Percentiles rank a stretch among this genome's conserved stretches.
Evolutionary conservation across 2,113 vertebrate genomes (phyloP).

Genomic region (Myotis brandtii): DNA sequence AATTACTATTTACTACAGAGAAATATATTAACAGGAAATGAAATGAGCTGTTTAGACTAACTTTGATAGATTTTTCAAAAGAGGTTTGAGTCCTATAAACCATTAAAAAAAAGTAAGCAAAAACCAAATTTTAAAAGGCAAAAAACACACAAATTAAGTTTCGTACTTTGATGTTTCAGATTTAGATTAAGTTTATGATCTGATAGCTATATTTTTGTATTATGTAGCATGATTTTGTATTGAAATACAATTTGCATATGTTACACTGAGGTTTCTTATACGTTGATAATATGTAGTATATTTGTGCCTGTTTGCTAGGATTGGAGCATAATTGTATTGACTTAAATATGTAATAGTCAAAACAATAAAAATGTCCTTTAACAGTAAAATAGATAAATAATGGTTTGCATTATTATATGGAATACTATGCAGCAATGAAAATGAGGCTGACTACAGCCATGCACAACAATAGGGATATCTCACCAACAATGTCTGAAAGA

Average conservation of each 20-base stretch:
- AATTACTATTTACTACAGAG: conserved; percentile 37
- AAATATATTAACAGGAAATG: conserved; percentile 44
- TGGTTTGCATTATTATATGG: background rate
- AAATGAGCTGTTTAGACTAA: conserved; percentile 3
- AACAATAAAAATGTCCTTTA: conserved; percentile 14
- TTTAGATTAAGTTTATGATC: conserved; percentile 37
- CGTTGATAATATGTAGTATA: background rate
- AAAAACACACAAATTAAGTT: background rate
- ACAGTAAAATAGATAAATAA: conserved; percentile 8
- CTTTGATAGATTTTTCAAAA: conserved; percentile 23
- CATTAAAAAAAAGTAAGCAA: conserved; percentile 10
- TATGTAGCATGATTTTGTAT: conserved; percentile 50
- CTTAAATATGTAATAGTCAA: conserved; percentile 49
- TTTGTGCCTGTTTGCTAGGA: conserved; percentile 23
- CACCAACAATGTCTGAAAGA: background rate
- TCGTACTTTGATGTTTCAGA: conserved; percentile 2
- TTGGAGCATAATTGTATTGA: conserved; percentile 48
- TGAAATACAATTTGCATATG: background rate
- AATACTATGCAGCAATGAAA: background rate
- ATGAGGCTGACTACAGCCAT: background rate
- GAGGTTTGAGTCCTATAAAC: background rate
- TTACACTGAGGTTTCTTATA: conserved; percentile 3
- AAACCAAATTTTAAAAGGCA: background rate
- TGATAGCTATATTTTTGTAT: background rate
- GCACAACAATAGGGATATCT: background rate